These are phyloP conservation scores for Gerris lacustris DNA, from an alignment of 2,888 invertebrate genomes.

Conservation along the genomic window DNA sequence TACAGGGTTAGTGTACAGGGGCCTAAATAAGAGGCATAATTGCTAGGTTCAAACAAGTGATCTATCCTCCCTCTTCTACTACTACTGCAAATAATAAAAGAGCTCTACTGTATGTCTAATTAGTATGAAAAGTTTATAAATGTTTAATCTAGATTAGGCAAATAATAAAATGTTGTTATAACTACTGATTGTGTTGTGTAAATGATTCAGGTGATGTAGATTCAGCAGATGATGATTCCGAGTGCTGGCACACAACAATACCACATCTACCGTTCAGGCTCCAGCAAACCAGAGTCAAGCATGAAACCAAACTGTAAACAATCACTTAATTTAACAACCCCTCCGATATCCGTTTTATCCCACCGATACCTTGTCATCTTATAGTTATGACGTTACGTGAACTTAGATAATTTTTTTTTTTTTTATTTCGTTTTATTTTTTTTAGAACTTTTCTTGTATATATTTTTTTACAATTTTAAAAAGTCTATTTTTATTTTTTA, in stretches of 20 bases:
- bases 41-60: too few species aligned
- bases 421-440: too few species aligned
- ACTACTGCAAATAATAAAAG: too few species aligned
- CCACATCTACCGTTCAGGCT: slow-evolving; percentile 39
- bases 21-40: too few species aligned
- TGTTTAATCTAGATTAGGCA: neutral
- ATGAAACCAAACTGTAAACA: slow-evolving; percentile 46
- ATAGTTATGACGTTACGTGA: too few species aligned
- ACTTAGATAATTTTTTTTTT: too few species aligned
- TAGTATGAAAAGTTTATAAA: neutral
- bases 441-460: too few species aligned
- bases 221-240: slow-evolving; percentile 59
- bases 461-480: too few species aligned
- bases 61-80: too few species aligned
- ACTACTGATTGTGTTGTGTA: neutral
- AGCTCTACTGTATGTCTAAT: neutral
- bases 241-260: slow-evolving; percentile 37
- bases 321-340: neutral
- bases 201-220: slow-evolving; percentile 57
- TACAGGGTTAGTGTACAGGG: too few species aligned
- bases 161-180: slow-evolving; percentile 1
- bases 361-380: too few species aligned
- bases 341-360: neutral
- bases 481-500: too few species aligned
- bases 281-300: slow-evolving; percentile 33